These are phyloP conservation scores for Halocynthia roretzi DNA, from an alignment of 23 tunicate genomes.

Conservation along the genomic window DNA sequence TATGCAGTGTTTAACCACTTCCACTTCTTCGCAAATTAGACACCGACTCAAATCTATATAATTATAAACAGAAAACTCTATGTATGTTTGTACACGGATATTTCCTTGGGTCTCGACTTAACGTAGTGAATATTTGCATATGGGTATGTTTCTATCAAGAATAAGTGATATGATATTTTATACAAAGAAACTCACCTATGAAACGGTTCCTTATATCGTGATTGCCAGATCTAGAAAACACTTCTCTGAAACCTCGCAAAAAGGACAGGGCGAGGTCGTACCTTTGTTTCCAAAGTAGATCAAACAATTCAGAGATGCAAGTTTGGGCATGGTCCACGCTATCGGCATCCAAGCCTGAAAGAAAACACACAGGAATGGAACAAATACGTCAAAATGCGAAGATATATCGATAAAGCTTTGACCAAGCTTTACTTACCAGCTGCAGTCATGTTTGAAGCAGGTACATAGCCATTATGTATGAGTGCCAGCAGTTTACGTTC, in stretches of 20 bases:
- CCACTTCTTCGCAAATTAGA: too few species aligned
- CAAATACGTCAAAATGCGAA: neutral
- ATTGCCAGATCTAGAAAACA: conserved; percentile 59
- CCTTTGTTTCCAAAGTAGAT: conserved; percentile 72
- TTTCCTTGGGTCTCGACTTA: too few species aligned
- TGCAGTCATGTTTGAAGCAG: conserved; percentile 86
- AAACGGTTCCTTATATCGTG: conserved; percentile 71
- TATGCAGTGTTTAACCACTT: too few species aligned
- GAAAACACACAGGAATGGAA: neutral
- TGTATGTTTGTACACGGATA: too few species aligned
- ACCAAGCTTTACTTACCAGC: conserved; percentile 45
- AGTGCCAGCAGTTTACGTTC: conserved; percentile 60
- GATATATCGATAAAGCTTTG: neutral
- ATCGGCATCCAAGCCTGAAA: conserved; percentile 84
- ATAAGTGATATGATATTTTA: too few species aligned
- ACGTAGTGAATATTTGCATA: too few species aligned
- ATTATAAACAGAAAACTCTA: too few species aligned
- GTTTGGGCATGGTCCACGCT: conserved; percentile 88
- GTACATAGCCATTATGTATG: conserved; percentile 81
- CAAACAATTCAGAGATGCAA: conserved; percentile 75
- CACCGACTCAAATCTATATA: too few species aligned
- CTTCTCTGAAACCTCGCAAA: conserved; percentile 91
- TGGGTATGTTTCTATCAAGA: too few species aligned
- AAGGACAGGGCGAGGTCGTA: conserved; percentile 87
- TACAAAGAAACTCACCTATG: conserved; percentile 37